These are phyloP conservation scores for Raja brachyura DNA, from an alignment of 2,113 vertebrate genomes.

Conservation along the genomic window DNA sequence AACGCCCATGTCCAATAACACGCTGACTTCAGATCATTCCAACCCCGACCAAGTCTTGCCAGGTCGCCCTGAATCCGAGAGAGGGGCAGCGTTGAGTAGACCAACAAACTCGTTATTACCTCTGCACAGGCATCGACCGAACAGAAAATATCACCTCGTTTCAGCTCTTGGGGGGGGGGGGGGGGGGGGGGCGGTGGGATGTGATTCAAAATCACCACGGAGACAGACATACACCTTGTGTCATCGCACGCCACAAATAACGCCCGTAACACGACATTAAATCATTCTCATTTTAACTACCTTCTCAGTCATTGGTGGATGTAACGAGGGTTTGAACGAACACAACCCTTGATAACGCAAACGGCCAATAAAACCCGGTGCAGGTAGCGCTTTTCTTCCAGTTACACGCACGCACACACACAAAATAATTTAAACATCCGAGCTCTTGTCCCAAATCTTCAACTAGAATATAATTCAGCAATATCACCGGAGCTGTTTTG, in stretches of 20 bases:
- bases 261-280: background rate
- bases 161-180: no score
- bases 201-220: background rate
- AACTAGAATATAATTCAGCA: background rate
- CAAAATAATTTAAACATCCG: background rate
- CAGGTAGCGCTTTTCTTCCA: background rate
- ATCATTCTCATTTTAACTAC: background rate
- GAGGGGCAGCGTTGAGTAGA: background rate
- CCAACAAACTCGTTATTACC: background rate
- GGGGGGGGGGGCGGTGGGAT: background rate
- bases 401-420: no score
- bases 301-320: background rate
- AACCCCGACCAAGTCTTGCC: background rate
- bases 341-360: background rate
- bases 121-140: background rate
- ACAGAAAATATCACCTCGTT: background rate
- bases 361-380: background rate
- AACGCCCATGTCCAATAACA: slow-evolving; percentile 67
- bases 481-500: background rate
- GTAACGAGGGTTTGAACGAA: background rate
- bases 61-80: background rate
- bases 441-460: background rate
- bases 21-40: background rate
- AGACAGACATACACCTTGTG: background rate
- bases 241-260: background rate